Evolutionary conservation across 2,797 vertebrate genomes (phyloP).

Genomic region (Hylomyscus alleni): DNA sequence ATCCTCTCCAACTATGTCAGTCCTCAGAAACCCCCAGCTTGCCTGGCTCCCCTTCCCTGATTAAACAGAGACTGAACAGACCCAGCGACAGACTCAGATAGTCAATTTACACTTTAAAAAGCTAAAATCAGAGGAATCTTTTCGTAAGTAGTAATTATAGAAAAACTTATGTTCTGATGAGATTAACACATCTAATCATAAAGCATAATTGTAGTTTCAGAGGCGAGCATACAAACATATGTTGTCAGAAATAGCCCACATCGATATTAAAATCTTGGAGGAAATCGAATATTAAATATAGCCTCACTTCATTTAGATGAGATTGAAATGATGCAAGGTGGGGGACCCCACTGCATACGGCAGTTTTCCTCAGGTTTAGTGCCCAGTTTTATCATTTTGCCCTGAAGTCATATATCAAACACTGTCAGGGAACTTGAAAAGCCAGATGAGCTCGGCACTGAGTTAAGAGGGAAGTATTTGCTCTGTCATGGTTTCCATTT

Average conservation of each 20-base stretch:
- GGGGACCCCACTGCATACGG: background rate
- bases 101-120: conserved; percentile 60
- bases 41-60: background rate
- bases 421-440: background rate
- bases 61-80: conserved; percentile 24
- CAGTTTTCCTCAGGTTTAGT: background rate
- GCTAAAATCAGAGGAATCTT: conserved; percentile 43
- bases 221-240: background rate
- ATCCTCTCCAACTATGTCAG: background rate
- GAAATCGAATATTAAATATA: conserved; percentile 49
- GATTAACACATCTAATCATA: conserved; percentile 40
- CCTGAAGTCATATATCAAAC: background rate
- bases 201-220: conserved; percentile 42
- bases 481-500: conserved; percentile 55
- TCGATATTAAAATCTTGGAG: background rate
- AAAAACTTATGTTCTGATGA: conserved; percentile 58
- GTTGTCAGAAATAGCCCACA: background rate
- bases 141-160: conserved; percentile 17
- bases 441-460: background rate
- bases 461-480: conserved; percentile 50
- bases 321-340: background rate
- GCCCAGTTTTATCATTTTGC: conserved; percentile 43
- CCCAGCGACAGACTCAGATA: background rate
- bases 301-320: conserved; percentile 17
- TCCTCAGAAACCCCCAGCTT: background rate